A percentile compares a stretch with the other conserved stretches of the same genome.
Conservation (phyloP, 2,888 invertebrate genomes). For the Eugnorisma glareosa region DNA sequence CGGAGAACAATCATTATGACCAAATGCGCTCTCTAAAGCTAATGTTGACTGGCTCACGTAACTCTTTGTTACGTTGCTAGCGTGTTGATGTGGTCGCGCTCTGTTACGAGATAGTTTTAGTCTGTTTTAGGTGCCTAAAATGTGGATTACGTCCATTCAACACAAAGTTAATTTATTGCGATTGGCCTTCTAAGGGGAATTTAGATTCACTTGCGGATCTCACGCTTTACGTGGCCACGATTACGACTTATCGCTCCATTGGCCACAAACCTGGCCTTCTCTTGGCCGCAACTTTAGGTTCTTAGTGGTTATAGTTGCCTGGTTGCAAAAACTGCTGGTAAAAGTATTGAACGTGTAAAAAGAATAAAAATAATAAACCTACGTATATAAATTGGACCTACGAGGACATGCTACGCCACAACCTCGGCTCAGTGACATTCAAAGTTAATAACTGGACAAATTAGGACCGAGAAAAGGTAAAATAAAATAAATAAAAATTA, state of each 20-base stretch:
- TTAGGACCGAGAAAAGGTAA: background rate
- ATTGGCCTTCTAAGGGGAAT: background rate
- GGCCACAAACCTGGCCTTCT: background rate
- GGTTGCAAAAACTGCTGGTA: background rate
- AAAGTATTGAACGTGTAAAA: background rate
- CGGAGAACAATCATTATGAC: constrained; percentile 36
- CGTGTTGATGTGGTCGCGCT: constrained; percentile 26
- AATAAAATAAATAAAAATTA: too few species aligned
- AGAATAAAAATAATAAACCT: background rate
- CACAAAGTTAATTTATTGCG: background rate
- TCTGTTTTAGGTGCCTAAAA: background rate
- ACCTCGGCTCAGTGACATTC: background rate
- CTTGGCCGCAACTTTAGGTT: background rate
- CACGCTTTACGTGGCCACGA: background rate
- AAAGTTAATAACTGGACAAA: background rate
- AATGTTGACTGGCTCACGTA: constrained; percentile 49
- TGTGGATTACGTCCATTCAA: background rate
- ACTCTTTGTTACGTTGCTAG: constrained; percentile 18
- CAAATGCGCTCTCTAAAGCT: constrained; percentile 38
- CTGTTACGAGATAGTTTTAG: constrained; percentile 4
- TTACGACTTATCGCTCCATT: background rate
- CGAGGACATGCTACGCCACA: background rate
- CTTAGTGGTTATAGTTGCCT: background rate
- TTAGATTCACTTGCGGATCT: background rate
- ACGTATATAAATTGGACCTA: background rate